A percentile compares a stretch with the other conserved stretches of the same genome.
Conservation (phyloP, 2,888 invertebrate species). For the Chirona hameri region DNA sequence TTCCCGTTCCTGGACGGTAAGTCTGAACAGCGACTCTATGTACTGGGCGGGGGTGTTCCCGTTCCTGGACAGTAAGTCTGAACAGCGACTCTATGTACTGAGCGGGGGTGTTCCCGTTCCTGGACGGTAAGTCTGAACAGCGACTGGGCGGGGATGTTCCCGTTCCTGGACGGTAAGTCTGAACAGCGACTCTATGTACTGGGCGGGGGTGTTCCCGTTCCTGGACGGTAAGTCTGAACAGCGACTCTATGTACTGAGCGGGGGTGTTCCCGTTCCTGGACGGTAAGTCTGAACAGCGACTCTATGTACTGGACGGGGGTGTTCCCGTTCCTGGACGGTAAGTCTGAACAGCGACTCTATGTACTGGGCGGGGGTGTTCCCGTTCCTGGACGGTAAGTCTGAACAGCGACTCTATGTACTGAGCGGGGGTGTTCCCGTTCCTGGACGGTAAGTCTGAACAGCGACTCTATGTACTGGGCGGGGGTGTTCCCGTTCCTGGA, state of each 20-base stretch:
- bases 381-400: neutral
- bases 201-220: neutral
- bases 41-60: neutral
- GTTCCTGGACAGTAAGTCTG: neutral
- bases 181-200: neutral
- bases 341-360: neutral
- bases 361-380: neutral
- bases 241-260: neutral
- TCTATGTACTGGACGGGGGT: neutral
- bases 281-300: neutral
- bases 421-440: neutral
- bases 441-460: neutral
- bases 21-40: neutral
- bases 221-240: neutral
- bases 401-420: neutral
- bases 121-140: neutral
- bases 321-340: neutral
- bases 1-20: neutral
- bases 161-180: neutral
- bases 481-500: neutral
- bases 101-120: neutral
- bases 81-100: neutral
- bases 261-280: neutral
- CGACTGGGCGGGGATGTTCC: neutral
- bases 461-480: neutral